Conservation (phyloP, 2,888 invertebrate species). For the Lapara coniferarum region DNA sequence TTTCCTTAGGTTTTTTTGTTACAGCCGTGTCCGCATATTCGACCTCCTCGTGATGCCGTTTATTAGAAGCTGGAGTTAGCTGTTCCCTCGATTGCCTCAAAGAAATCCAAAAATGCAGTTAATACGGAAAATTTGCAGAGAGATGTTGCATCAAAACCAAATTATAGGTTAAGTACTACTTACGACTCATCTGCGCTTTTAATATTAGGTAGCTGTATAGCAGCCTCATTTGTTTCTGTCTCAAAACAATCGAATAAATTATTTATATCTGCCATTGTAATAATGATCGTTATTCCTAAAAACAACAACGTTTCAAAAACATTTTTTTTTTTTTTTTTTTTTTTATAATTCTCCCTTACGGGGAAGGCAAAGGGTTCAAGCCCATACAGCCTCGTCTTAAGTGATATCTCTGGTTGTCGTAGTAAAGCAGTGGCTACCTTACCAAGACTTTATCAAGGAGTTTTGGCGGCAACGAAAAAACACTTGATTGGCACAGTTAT, state of each 20-base stretch:
- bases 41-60: slow-evolving; percentile 68
- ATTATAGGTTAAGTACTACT: slow-evolving; percentile 58
- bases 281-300: not conserved
- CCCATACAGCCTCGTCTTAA: too few relatives aligned
- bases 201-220: slow-evolving; percentile 59
- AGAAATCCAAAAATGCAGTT: slow-evolving; percentile 18
- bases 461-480: too few relatives aligned
- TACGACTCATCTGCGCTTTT: slow-evolving; percentile 53
- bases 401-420: too few relatives aligned
- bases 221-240: slow-evolving; percentile 55
- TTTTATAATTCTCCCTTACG: too few relatives aligned
- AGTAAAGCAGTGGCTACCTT: too few relatives aligned
- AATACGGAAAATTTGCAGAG: slow-evolving; percentile 13
- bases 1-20: slow-evolving; percentile 60
- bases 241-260: slow-evolving; percentile 77
- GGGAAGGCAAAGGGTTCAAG: too few relatives aligned
- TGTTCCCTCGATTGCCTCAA: slow-evolving; percentile 45
- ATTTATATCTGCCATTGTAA: slow-evolving; percentile 63
- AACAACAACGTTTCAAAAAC: slow-evolving; percentile 5
- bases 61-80: slow-evolving; percentile 46
- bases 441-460: too few relatives aligned
- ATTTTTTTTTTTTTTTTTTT: too few relatives aligned
- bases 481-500: too few relatives aligned
- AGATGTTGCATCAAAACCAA: slow-evolving; percentile 30
- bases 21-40: slow-evolving; percentile 61